Evolutionary conservation across 2,113 vertebrate genomes (phyloP), one percentile per base, ranked within the genome.

Genomic region (Phoxinus phoxinus): DNA sequence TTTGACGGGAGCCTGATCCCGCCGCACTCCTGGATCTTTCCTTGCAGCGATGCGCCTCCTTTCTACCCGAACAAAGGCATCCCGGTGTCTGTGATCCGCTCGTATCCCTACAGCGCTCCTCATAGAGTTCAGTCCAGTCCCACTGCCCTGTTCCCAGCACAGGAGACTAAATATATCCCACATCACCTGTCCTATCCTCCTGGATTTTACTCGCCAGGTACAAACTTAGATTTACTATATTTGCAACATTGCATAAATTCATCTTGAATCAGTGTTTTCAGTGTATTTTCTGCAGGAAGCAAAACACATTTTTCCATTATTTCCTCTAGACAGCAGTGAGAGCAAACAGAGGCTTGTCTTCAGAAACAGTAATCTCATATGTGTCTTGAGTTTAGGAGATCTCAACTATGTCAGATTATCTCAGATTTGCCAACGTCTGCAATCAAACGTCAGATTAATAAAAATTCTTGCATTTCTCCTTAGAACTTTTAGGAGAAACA

Each of bases 191-290:
- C 93, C 56, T 93, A 90, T 90, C 92, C 89, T 0, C 91, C 93
- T 86, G 90, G 87, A 90, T 93, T 87, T 92, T 95, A 89, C 86
- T 86, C 93, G 61, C 65, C 94, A 94, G 93, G 95, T 96, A 90
- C 85, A 8, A 0, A 23, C 21, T 32, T 32, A 23, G 5, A 46
- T 56, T 21, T 19, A 56, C 17, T 21, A 2, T 21, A 56, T 56
- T 56, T 56, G 53, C 19, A 56, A 56, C 6, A 56, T 21, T 8
- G 21, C 8, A 56, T 23, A 1, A 56, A 2, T 21, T 56, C 6
- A 56, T 71, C 3, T 71, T 21, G 7, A 23, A 37, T 37, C 3
- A 2, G 9, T 37, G 32, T 37, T 25, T 30, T 30, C 13, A 30
- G 61, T 65, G 25, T 65, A 41, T 51, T 32, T 71, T 69, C 65